Evolutionary conservation across 2,888 invertebrate genomes (phyloP).

Genomic region (Thera britannica): DNA sequence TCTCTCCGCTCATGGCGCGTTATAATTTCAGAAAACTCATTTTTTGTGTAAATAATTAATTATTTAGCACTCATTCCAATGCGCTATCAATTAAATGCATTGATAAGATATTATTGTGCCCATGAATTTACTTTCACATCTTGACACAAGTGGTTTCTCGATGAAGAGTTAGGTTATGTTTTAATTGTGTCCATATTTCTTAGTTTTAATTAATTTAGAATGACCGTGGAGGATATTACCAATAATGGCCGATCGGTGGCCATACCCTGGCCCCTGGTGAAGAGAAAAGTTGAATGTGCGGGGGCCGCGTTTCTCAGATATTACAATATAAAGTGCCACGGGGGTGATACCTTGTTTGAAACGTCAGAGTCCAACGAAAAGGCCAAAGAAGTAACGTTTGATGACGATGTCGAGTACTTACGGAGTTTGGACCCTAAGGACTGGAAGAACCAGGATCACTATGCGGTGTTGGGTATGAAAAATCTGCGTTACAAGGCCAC

Average conservation of each 20-base stretch:
- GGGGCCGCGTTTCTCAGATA: slow-evolving; percentile 80
- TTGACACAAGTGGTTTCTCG: slow-evolving; percentile 45
- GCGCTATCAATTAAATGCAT: slow-evolving; percentile 18
- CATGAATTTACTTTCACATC: slow-evolving; percentile 25
- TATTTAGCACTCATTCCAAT: slow-evolving; percentile 20
- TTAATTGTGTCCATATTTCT: slow-evolving; percentile 65
- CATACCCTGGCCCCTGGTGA: slow-evolving; percentile 66
- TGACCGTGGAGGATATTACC: slow-evolving; percentile 70
- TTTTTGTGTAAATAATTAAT: slow-evolving; percentile 29
- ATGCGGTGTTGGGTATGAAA: slow-evolving; percentile 96
- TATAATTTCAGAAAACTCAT: slow-evolving; percentile 51
- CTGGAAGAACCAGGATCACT: slow-evolving; percentile 99
- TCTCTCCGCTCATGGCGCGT: slow-evolving; percentile 54
- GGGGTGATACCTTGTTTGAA: slow-evolving; percentile 73
- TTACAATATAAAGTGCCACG: slow-evolving; percentile 79
- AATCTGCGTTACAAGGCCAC: slow-evolving; percentile 93
- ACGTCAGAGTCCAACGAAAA: slow-evolving; percentile 74
- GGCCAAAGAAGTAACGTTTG: slow-evolving; percentile 73
- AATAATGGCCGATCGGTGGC: slow-evolving; percentile 63
- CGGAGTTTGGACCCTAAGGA: slow-evolving; percentile 96
- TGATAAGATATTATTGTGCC: slow-evolving; percentile 14
- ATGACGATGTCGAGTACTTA: slow-evolving; percentile 92
- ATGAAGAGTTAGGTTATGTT: slow-evolving; percentile 74
- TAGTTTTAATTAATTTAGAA: slow-evolving; percentile 63
- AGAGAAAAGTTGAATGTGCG: slow-evolving; percentile 79